phyloP scores from a whole-genome alignment of 1,140 invertebrate species.

The Mercenaria mercenaria region DNA sequence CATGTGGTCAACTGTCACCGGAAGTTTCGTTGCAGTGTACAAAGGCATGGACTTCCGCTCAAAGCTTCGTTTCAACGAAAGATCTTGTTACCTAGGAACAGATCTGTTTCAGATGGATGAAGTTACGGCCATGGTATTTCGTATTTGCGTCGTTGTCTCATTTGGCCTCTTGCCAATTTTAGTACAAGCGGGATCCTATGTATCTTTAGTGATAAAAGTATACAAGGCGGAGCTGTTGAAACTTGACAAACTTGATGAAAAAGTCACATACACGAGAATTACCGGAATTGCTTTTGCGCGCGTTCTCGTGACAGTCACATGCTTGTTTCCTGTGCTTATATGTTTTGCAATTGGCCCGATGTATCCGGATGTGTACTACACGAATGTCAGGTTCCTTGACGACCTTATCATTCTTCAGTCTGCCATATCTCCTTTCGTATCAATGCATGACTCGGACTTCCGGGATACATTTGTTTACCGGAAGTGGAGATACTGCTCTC shows the following conservation, averaged over 20 bases:
- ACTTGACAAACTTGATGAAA: neutral
- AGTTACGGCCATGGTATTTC: neutral
- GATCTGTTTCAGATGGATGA: neutral
- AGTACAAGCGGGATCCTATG: neutral
- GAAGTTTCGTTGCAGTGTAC: neutral
- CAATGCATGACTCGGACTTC: constrained; percentile 44
- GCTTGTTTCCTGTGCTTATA: constrained; percentile 3
- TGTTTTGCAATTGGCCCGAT: constrained; percentile 27
- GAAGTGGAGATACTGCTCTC: neutral
- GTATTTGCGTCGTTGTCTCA: neutral
- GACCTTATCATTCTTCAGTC: neutral
- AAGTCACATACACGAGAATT: neutral
- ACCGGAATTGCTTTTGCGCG: constrained; percentile 23
- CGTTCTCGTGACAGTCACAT: neutral
- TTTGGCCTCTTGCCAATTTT: constrained; percentile 24
- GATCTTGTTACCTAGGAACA: constrained; percentile 4
- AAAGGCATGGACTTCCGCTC: neutral
- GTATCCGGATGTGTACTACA: constrained; percentile 9
- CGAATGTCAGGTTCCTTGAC: constrained; percentile 9
- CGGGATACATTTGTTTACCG: neutral
- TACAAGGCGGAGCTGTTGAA: constrained; percentile 30
- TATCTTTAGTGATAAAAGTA: neutral
- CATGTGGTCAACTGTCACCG: neutral
- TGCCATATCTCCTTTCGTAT: constrained; percentile 1
- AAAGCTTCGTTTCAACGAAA: neutral